phyloP scores from a whole-genome alignment of 1,140 invertebrate genomes.

The Monomorium pharaonis region DNA sequence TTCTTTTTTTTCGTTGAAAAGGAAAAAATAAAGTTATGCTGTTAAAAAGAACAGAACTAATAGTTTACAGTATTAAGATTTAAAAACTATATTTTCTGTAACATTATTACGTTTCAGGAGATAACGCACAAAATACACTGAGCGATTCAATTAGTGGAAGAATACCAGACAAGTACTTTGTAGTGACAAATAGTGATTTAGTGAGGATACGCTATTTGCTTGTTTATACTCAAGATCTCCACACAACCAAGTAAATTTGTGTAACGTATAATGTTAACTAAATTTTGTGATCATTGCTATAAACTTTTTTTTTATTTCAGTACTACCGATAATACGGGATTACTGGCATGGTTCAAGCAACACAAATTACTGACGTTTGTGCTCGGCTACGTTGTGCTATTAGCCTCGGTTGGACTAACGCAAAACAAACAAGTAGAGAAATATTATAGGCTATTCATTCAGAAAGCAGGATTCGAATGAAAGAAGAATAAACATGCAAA shows the following conservation, averaged over 20 bases:
- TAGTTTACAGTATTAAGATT: neutral
- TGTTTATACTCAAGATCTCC: conserved; percentile 88
- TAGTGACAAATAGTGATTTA: conserved; percentile 91
- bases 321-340: conserved; percentile 69
- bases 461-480: conserved; percentile 81
- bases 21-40: no score
- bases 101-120: conserved; percentile 73
- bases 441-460: conserved; percentile 81
- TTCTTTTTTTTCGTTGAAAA: no score
- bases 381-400: conserved; percentile 82
- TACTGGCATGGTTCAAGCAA: conserved; percentile 82
- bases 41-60: no score
- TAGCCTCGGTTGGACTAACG: conserved; percentile 83
- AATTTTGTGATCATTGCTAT: neutral
- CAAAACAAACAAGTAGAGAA: conserved; percentile 83
- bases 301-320: conserved; percentile 73
- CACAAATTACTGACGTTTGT: conserved; percentile 84
- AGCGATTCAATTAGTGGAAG: conserved; percentile 85
- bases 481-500: neutral
- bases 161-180: conserved; percentile 90
- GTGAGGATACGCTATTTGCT: conserved; percentile 92
- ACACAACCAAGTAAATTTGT: conserved; percentile 73
- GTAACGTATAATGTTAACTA: neutral
- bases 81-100: conserved; percentile 13
- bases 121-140: conserved; percentile 79